phyloP scores from a whole-genome alignment of 2,113 vertebrate genomes.

The Brienomyrus longianalis region DNA sequence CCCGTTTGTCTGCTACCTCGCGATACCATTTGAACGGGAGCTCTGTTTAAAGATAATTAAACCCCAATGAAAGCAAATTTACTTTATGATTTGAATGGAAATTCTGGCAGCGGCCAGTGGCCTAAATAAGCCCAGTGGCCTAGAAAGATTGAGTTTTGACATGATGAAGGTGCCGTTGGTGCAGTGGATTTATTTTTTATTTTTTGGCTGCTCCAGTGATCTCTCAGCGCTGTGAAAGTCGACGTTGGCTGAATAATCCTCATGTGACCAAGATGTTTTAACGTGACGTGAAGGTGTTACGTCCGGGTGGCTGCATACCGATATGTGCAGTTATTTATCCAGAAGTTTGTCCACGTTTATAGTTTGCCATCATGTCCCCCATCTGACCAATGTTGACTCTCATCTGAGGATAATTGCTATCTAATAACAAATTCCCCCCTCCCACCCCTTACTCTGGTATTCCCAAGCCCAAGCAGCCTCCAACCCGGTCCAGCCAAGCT shows the following conservation, averaged over 20 bases:
- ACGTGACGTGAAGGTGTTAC: background rate
- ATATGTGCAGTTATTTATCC: background rate
- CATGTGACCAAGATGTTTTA: background rate
- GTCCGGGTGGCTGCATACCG: background rate
- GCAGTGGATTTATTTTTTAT: background rate
- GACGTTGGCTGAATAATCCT: background rate
- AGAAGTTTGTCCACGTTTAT: background rate
- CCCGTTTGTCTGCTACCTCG: background rate
- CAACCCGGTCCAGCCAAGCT: background rate
- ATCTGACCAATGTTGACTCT: background rate
- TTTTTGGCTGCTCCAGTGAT: background rate
- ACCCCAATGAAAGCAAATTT: background rate
- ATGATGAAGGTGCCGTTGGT: background rate
- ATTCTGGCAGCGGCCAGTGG: background rate
- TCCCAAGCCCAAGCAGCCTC: background rate
- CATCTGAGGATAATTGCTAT: background rate
- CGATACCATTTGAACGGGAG: background rate
- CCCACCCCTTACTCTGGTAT: background rate
- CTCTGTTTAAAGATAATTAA: constrained; percentile 3
- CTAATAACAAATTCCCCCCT: background rate
- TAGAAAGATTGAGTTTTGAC: background rate
- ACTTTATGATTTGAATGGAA: background rate
- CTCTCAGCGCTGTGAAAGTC: background rate
- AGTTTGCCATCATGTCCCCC: background rate
- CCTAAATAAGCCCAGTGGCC: background rate